Conservation (phyloP, 1,140 invertebrate genomes). For the Lepidurus arcticus region DNA sequence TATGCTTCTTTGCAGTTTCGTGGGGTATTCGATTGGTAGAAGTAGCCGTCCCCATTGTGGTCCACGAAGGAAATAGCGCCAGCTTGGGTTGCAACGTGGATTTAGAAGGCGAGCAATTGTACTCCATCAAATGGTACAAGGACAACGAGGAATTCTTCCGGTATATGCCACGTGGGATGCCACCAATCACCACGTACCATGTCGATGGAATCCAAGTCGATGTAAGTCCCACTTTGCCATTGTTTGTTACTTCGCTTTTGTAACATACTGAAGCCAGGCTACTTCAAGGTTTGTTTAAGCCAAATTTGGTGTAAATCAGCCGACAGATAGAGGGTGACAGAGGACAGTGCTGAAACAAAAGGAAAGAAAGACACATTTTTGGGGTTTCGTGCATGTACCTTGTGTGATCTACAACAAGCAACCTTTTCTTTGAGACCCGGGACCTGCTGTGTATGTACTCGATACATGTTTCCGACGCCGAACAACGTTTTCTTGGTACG, state of each 20-base stretch:
- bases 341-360: no score
- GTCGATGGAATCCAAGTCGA: constrained; percentile 37
- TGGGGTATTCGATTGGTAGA: constrained; percentile 30
- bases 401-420: no score
- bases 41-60: constrained; percentile 32
- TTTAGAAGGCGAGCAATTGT: constrained; percentile 36
- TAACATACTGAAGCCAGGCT: neutral
- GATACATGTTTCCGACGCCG: neutral
- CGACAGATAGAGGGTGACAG: no score
- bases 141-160: constrained; percentile 45
- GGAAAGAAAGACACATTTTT: no score
- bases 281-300: no score
- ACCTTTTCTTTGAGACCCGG: no score
- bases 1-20: neutral
- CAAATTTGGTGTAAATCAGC: no score
- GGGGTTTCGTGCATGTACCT: no score
- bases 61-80: constrained; percentile 33
- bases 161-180: constrained; percentile 39
- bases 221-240: constrained; percentile 33
- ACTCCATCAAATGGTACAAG: constrained; percentile 45
- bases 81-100: constrained; percentile 35
- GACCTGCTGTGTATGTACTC: neutral
- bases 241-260: neutral
- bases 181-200: constrained; percentile 34
- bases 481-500: neutral